Conservation (phyloP, 2,888 invertebrate species). For the Sphinx pinastri region DNA sequence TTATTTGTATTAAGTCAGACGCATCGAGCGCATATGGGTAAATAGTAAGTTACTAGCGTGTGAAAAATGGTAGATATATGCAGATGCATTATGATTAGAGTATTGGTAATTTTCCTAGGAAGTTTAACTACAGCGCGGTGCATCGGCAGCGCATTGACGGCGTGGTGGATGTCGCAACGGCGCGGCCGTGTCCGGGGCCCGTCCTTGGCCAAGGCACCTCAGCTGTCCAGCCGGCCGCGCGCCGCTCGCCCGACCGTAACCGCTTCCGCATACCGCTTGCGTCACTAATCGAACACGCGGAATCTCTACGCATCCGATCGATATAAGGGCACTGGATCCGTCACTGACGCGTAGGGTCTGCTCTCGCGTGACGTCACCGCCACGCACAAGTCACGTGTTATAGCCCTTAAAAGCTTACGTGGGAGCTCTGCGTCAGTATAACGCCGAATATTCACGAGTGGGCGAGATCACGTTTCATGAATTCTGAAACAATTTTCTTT, state of each 20-base stretch:
- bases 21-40: neutral
- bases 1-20: neutral
- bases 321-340: slow-evolving; percentile 31
- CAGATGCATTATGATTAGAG: no score
- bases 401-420: slow-evolving; percentile 43
- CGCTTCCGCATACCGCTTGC: slow-evolving; percentile 69
- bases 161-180: slow-evolving; percentile 56
- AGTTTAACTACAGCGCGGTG: neutral
- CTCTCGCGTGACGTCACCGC: slow-evolving; percentile 33
- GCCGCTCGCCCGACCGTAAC: slow-evolving; percentile 66
- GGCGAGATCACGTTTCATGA: slow-evolving; percentile 47
- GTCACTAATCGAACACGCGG: slow-evolving; percentile 35
- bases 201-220: slow-evolving; percentile 68
- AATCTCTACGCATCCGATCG: slow-evolving; percentile 22
- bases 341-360: slow-evolving; percentile 39
- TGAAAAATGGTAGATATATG: neutral
- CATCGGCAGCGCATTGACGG: slow-evolving; percentile 43
- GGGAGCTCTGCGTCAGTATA: slow-evolving; percentile 48
- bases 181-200: slow-evolving; percentile 57
- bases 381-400: slow-evolving; percentile 53
- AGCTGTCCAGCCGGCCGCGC: slow-evolving; percentile 41
- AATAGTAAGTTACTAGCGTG: neutral
- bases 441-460: slow-evolving; percentile 44
- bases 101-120: no score
- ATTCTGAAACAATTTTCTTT: slow-evolving; percentile 46